Evolutionary conservation across 2,888 invertebrate species (phyloP), one percentile per base, ranked within the genome.

Genomic region (Helleia helle): DNA sequence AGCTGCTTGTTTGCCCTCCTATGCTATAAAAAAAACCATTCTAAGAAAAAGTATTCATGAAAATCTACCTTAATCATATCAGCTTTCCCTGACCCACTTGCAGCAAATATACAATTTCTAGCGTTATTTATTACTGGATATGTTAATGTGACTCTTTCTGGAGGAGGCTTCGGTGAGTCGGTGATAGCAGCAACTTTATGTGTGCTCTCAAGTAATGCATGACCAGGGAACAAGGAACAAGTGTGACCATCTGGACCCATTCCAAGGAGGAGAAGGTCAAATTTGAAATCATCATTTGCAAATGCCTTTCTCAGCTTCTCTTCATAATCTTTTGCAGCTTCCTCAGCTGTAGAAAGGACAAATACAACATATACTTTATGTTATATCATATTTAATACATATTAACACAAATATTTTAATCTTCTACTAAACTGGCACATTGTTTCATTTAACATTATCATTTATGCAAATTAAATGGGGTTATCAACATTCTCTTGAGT

Each of bases 161-260:
- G 91, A 0, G 99, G 99, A 11, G 97, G 97, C 68, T 99, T 99
- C 0, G 99, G 99, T 0, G 98, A 97, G 77, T 99, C 94, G 0
- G 87, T 89, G 44, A 99, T 93, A 0, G 93, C 81, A 5, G 95
- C 94, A 2, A 98, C 92, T 84, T 93, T 90, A 34, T 87, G 69
- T 1, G 65, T 65, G 0, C 67, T 83, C 62, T 93, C 93, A 1
- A 94, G 73, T 4, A 91, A 65, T 0, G 77, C 69, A 65, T 95
- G 94, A 0, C 87, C 90, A 0, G 99, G 99, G 76, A 99, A 99
- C 9, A 99, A 75, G 0, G 99, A 99, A 64, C 97, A 97, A 0
- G 98, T 99, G 72, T 99, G 99, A 0, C 99, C 99, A 66, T 99
- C 99, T 0, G 97, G 98, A 0, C 99, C 99, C 90, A 99, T 93